phyloP scores from a whole-genome alignment of 2,113 vertebrate genomes.

The Serilophus lunatus region DNA sequence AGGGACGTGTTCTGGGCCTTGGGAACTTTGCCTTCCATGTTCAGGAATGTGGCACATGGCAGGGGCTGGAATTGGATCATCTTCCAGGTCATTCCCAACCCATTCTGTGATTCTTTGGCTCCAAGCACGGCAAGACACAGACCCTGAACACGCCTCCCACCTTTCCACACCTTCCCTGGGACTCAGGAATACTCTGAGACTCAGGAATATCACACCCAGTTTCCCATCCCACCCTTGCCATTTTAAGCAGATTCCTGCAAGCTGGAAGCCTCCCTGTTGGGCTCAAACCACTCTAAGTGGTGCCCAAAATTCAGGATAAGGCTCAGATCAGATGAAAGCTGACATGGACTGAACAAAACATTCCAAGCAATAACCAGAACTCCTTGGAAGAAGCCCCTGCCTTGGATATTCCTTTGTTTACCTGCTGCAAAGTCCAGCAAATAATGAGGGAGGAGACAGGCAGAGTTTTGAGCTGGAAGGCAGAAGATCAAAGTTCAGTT shows the following conservation, averaged over 20 bases:
- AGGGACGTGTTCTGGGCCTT: fast-evolving
- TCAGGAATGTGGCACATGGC: neutral
- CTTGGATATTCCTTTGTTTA: neutral
- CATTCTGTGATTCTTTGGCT: neutral
- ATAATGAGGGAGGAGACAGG: neutral
- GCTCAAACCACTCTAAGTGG: neutral
- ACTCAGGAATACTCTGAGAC: no score
- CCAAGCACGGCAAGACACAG: neutral
- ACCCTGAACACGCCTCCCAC: neutral
- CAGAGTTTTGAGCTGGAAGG: neutral
- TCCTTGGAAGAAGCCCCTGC: neutral
- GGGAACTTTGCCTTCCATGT: neutral
- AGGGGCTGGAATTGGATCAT: neutral
- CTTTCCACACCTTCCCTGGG: neutral
- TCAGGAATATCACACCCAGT: neutral
- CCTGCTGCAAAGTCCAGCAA: neutral
- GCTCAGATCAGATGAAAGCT: neutral
- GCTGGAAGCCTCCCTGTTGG: neutral
- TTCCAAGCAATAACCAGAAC: neutral
- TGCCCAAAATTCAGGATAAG: neutral
- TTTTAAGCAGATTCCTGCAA: neutral
- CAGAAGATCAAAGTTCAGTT: neutral
- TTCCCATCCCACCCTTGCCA: neutral
- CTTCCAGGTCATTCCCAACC: neutral
- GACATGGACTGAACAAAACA: neutral